phyloP scores from a whole-genome alignment of 2,113 vertebrate species.

The Vulpes vulpes region DNA sequence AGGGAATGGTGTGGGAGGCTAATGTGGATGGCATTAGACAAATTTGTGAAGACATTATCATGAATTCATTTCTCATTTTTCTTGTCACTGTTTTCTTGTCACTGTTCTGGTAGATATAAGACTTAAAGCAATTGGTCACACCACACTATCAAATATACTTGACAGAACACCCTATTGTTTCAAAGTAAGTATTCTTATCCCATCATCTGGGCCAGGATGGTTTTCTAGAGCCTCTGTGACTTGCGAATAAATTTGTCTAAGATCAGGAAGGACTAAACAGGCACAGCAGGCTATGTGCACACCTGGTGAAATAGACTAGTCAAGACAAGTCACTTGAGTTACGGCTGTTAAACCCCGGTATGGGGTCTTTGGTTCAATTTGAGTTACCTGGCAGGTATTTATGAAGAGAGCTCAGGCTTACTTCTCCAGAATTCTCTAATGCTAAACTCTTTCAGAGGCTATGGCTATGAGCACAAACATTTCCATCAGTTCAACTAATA shows the following conservation, averaged over 20 bases:
- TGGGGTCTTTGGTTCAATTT: background rate
- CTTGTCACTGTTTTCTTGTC: conserved; percentile 34
- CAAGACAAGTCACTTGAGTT: background rate
- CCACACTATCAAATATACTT: background rate
- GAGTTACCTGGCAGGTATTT: background rate
- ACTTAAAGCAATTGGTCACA: background rate
- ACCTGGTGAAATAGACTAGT: background rate
- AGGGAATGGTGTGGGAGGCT: background rate
- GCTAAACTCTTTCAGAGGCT: background rate
- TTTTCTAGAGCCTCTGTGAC: conserved; percentile 29
- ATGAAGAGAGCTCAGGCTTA: background rate
- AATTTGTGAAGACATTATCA: background rate
- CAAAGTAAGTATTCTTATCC: background rate
- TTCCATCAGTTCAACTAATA: background rate
- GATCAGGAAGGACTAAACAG: background rate
- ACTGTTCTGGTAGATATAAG: background rate
- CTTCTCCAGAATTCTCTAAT: background rate
- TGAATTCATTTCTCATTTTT: conserved; percentile 38
- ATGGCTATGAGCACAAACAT: background rate
- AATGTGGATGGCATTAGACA: background rate
- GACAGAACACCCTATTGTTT: background rate
- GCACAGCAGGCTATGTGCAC: background rate
- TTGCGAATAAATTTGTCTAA: background rate
- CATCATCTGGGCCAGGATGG: background rate
- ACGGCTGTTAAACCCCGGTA: background rate